phyloP scores from a whole-genome alignment of 2,888 invertebrate genomes.

The Oegoconia quadripuncta region DNA sequence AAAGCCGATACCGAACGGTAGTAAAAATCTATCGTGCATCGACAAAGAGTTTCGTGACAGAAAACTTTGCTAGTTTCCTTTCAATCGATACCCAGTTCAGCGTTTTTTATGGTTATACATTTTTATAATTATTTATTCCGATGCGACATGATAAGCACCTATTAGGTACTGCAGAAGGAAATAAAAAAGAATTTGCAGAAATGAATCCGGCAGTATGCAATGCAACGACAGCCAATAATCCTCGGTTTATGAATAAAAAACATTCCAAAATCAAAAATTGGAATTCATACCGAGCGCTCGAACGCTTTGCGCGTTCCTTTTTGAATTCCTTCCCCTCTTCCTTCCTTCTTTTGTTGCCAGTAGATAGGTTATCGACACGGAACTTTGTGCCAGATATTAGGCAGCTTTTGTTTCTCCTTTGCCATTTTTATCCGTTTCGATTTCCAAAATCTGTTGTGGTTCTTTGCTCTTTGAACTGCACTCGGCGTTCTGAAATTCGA shows the following conservation, averaged over 20 bases:
- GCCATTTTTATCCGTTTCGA: constrained; percentile 38
- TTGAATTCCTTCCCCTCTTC: constrained; percentile 52
- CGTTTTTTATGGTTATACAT: constrained; percentile 33
- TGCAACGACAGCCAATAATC: constrained; percentile 10
- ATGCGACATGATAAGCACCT: constrained; percentile 29
- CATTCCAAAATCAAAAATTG: constrained; percentile 37
- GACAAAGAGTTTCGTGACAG: constrained; percentile 63
- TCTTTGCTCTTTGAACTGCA: constrained; percentile 69
- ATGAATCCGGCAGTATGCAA: not conserved
- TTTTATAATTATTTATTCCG: constrained; percentile 64
- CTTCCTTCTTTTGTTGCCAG: constrained; percentile 53
- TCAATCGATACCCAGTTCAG: constrained; percentile 62
- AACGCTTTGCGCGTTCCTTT: constrained; percentile 39
- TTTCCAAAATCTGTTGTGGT: constrained; percentile 66
- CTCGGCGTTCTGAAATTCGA: constrained; percentile 70
- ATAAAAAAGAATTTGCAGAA: not conserved
- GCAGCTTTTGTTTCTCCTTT: constrained; percentile 49
- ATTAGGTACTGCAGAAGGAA: constrained; percentile 15
- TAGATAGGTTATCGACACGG: constrained; percentile 61
- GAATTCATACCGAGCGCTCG: constrained; percentile 33
- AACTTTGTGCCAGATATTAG: constrained; percentile 72
- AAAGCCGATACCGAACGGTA: constrained; percentile 52
- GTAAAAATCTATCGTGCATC: constrained; percentile 71
- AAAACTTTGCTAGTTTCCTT: constrained; percentile 53
- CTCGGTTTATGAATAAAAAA: constrained; percentile 18